These are phyloP conservation scores for Periplaneta americana DNA, from an alignment of 1,140 invertebrate genomes.

Conservation along the genomic window DNA sequence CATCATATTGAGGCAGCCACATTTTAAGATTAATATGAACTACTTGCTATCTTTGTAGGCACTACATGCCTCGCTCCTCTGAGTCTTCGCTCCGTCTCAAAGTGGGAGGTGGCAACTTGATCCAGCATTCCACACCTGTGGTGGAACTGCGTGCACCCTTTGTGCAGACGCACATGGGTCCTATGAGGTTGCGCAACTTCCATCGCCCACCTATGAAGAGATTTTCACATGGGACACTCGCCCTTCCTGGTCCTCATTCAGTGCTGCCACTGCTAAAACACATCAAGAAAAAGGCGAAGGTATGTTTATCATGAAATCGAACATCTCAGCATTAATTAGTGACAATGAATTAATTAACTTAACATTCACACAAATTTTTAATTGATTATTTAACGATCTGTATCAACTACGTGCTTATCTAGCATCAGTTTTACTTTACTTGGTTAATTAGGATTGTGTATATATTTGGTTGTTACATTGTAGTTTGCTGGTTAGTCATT, in stretches of 20 bases:
- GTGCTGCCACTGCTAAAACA: slow-evolving; percentile 81
- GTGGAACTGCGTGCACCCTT: slow-evolving; percentile 91
- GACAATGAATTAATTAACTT: no score
- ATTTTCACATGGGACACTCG: slow-evolving; percentile 75
- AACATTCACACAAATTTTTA: no score
- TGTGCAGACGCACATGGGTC: slow-evolving; percentile 86
- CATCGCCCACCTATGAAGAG: slow-evolving; percentile 87
- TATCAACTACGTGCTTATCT: no score
- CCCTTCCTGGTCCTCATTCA: slow-evolving; percentile 62
- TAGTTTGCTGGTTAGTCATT: no score
- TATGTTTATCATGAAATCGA: no score
- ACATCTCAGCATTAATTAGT: no score
- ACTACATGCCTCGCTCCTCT: slow-evolving; percentile 85
- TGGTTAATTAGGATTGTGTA: no score
- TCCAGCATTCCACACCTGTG: slow-evolving; percentile 96
- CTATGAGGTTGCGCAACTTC: slow-evolving; percentile 82
- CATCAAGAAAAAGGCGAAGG: slow-evolving; percentile 88
- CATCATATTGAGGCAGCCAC: no score
- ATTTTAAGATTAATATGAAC: background rate
- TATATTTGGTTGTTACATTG: no score
- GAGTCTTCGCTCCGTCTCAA: slow-evolving; percentile 71
- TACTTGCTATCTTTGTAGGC: slow-evolving; percentile 47
- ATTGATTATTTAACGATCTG: no score
- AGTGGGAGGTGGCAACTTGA: slow-evolving; percentile 75
- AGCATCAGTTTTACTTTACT: no score